phyloP scores from a whole-genome alignment of 2,888 invertebrate species.

The Hypena proboscidalis region DNA sequence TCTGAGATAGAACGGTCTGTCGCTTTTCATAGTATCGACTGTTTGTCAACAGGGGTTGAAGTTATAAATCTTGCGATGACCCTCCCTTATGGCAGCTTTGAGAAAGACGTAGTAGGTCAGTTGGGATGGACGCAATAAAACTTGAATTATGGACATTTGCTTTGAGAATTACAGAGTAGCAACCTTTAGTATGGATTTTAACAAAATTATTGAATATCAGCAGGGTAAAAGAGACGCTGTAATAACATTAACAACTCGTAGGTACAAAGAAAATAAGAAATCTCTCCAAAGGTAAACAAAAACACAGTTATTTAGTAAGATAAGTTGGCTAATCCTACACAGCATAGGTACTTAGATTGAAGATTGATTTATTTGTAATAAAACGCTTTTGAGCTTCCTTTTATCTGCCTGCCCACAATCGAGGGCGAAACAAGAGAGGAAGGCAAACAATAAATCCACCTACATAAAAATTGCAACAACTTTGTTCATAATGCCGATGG shows the following conservation, averaged over 20 bases:
- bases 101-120: conserved; percentile 64
- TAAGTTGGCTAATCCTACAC: conserved; percentile 55
- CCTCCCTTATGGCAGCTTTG: conserved; percentile 61
- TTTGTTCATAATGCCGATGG: conserved; percentile 83
- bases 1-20: conserved; percentile 55
- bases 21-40: conserved; percentile 60
- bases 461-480: conserved; percentile 84
- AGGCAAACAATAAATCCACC: conserved; percentile 81
- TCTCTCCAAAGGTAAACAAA: conserved; percentile 16
- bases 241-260: background rate
- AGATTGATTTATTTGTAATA: conserved; percentile 75
- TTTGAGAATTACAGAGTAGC: too few relatives aligned
- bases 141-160: conserved; percentile 61
- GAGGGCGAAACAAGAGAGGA: conserved; percentile 73
- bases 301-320: conserved; percentile 38
- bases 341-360: conserved; percentile 63
- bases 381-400: conserved; percentile 67
- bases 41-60: conserved; percentile 64
- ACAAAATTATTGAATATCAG: too few relatives aligned
- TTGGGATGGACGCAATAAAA: conserved; percentile 68
- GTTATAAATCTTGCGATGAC: conserved; percentile 72
- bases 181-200: too few relatives aligned
- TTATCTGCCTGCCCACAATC: conserved; percentile 78
- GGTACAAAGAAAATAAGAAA: background rate
- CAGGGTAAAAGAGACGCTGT: too few relatives aligned